Conservation (phyloP, 2,888 invertebrate species). For the Cheilosia grossa region DNA sequence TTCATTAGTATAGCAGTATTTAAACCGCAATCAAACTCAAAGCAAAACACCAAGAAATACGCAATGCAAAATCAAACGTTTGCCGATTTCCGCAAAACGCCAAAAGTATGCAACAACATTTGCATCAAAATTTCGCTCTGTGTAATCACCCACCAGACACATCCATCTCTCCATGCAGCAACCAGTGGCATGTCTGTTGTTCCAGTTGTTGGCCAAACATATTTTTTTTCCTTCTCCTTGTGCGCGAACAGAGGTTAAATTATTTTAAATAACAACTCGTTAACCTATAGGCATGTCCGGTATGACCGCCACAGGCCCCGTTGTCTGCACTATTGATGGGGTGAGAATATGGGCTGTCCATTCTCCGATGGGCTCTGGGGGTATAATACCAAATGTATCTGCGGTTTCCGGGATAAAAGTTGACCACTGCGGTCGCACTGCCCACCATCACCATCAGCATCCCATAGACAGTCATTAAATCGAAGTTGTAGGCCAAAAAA, state of each 20-base stretch:
- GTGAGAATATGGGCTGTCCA: not conserved
- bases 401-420: constrained; percentile 56
- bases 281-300: constrained; percentile 3
- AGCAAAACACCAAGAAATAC: too few species aligned
- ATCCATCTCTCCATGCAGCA: constrained; percentile 37
- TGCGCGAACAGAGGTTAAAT: constrained; percentile 44
- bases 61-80: too few species aligned
- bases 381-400: constrained; percentile 56
- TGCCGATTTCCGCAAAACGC: not conserved
- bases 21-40: too few species aligned
- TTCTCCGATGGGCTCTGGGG: constrained; percentile 7
- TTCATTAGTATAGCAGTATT: too few species aligned
- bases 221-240: constrained; percentile 20
- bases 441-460: constrained; percentile 12
- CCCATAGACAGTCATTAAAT: constrained; percentile 69
- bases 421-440: constrained; percentile 39
- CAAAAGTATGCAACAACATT: not conserved
- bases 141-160: constrained; percentile 13
- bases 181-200: constrained; percentile 37
- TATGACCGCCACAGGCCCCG: not conserved
- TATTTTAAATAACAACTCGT: constrained; percentile 65
- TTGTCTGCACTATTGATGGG: not conserved
- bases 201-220: not conserved
- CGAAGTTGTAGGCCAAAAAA: constrained; percentile 44
- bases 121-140: not conserved